These are phyloP conservation scores for Eupsilia transversa DNA, from an alignment of 2,888 invertebrate genomes.

Conservation along the genomic window DNA sequence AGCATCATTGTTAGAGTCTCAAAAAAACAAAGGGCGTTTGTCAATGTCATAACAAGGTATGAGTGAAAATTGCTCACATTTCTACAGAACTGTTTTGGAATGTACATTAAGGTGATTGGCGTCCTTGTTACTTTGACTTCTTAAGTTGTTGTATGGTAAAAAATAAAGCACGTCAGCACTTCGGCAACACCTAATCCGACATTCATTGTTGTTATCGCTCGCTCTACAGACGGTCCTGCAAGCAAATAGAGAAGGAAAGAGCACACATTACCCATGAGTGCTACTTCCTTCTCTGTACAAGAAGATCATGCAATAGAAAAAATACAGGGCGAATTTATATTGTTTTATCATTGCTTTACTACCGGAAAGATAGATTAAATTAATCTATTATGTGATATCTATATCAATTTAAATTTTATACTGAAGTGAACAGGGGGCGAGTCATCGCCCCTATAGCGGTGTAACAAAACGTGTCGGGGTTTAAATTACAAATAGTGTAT, in stretches of 20 bases:
- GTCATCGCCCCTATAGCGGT: slow-evolving; percentile 33
- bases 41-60: background rate
- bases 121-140: background rate
- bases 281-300: background rate
- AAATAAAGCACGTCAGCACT: too few relatives aligned
- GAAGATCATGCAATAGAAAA: background rate
- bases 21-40: slow-evolving; percentile 2
- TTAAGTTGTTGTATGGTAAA: too few relatives aligned
- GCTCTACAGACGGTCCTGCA: too few relatives aligned
- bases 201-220: background rate
- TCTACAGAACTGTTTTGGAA: slow-evolving; percentile 2
- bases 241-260: too few relatives aligned
- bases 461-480: slow-evolving; percentile 34
- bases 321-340: background rate
- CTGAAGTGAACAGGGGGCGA: slow-evolving; percentile 13
- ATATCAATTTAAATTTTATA: slow-evolving; percentile 12
- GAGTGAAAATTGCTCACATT: slow-evolving; percentile 2
- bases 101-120: background rate
- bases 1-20: background rate
- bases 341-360: background rate
- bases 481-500: slow-evolving; percentile 49
- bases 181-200: background rate
- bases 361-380: slow-evolving; percentile 4
- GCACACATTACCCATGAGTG: too few relatives aligned
- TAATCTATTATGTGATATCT: background rate